Evolutionary conservation across 2,113 vertebrate species (phyloP).

Genomic region (Manacus vitellinus): DNA sequence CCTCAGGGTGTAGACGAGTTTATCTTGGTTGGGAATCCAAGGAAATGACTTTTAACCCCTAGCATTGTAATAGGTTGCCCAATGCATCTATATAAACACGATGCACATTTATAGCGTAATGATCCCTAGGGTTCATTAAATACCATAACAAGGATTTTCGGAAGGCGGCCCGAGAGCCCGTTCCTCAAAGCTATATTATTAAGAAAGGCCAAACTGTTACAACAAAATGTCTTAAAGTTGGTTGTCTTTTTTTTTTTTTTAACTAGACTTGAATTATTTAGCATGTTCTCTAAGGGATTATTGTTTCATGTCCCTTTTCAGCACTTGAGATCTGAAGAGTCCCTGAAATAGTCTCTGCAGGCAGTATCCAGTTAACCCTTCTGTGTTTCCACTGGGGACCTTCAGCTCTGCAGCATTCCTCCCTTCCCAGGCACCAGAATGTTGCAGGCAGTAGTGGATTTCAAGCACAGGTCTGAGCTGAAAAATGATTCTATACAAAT

Average conservation of each 20-base stretch:
- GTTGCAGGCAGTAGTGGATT: background rate
- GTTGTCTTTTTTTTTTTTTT: background rate
- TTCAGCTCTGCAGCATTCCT: background rate
- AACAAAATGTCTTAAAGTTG: background rate
- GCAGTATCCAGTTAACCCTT: background rate
- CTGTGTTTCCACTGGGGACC: background rate
- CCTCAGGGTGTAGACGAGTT: slow-evolving; percentile 35
- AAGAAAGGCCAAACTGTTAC: background rate
- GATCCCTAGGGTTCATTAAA: slow-evolving; percentile 42
- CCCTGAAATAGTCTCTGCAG: background rate
- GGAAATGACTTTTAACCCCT: slow-evolving; percentile 55
- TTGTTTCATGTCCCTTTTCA: background rate
- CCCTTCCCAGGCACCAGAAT: background rate
- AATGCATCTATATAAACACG: slow-evolving; percentile 31
- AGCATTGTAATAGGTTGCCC: background rate
- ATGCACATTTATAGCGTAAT: slow-evolving; percentile 1
- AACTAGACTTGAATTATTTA: background rate
- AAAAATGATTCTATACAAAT: background rate
- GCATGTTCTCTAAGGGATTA: background rate
- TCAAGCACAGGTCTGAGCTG: background rate
- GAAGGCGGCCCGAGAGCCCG: slow-evolving; percentile 19
- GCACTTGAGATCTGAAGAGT: background rate
- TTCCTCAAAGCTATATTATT: background rate
- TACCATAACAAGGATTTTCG: slow-evolving; percentile 16
- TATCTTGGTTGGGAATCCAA: slow-evolving; percentile 38